Evolutionary conservation across 2,888 invertebrate genomes (phyloP).

Genomic region (Alsophila aescularia): DNA sequence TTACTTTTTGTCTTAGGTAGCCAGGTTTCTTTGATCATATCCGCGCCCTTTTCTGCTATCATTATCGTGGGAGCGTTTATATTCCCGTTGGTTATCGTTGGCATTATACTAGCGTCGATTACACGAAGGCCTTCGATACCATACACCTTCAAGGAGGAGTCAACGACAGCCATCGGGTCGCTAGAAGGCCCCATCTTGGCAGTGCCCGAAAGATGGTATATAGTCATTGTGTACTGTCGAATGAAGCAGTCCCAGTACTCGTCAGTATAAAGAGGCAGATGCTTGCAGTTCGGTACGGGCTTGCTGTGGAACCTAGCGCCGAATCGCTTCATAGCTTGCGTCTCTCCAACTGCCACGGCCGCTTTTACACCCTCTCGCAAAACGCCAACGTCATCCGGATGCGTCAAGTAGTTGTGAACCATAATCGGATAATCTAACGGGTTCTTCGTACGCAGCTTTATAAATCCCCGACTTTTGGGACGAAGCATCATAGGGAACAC

Average conservation of each 20-base stretch:
- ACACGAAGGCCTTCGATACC: constrained; percentile 92
- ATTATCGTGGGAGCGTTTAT: constrained; percentile 94
- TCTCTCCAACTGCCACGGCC: constrained; percentile 91
- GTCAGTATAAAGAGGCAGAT: constrained; percentile 90
- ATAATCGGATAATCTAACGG: constrained; percentile 93
- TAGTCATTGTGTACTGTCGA: constrained; percentile 93
- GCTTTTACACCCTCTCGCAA: constrained; percentile 94
- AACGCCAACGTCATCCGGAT: constrained; percentile 92
- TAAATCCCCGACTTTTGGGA: constrained; percentile 92
- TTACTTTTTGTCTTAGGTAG: constrained; percentile 57
- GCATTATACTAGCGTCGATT: constrained; percentile 95
- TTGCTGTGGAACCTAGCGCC: constrained; percentile 91
- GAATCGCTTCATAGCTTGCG: constrained; percentile 90
- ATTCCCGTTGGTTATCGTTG: constrained; percentile 93
- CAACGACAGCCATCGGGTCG: constrained; percentile 93
- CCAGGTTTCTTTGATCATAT: constrained; percentile 91
- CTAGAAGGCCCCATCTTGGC: constrained; percentile 92
- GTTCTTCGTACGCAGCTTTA: constrained; percentile 88
- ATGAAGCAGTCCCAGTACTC: constrained; percentile 95
- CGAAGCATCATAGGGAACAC: constrained; percentile 95
- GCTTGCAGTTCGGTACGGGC: constrained; percentile 92
- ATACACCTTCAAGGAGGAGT: constrained; percentile 89
- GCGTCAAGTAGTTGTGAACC: constrained; percentile 95
- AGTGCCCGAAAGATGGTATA: constrained; percentile 93
- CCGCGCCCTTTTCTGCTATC: constrained; percentile 94